Conservation (phyloP, 2,888 invertebrate genomes). For the Xestia xanthographa region DNA sequence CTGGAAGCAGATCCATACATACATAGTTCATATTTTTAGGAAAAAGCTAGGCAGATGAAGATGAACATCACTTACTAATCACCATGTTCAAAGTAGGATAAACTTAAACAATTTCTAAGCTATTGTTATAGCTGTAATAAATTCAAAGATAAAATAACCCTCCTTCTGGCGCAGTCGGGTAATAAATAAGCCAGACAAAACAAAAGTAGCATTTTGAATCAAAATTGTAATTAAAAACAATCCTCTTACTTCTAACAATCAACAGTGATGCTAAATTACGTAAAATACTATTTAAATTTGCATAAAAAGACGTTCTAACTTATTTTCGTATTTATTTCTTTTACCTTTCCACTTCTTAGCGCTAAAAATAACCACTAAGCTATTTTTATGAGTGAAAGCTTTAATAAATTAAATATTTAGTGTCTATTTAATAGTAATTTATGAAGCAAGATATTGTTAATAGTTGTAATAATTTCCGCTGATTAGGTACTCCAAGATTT, state of each 20-base stretch:
- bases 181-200: no score
- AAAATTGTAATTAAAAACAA: not conserved
- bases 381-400: conserved; percentile 18
- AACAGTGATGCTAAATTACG: conserved; percentile 2
- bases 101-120: not conserved
- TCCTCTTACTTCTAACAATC: not conserved
- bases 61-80: not conserved
- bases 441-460: not conserved
- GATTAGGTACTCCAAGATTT: not conserved
- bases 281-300: conserved; percentile 23
- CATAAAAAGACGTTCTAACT: conserved; percentile 14
- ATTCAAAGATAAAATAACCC: not conserved
- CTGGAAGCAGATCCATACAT: not conserved
- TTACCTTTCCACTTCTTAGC: conserved; percentile 21
- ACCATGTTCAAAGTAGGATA: not conserved
- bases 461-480: not conserved
- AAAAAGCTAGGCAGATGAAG: not conserved
- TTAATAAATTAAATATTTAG: conserved; percentile 1
- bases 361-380: not conserved
- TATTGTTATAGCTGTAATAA: not conserved
- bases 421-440: not conserved
- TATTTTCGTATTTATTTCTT: not conserved
- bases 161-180: no score
- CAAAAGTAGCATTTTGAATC: not conserved
- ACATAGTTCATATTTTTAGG: not conserved